phyloP scores from a whole-genome alignment of 2,888 invertebrate genomes.

The Caenorhabditis sulstoni region DNA sequence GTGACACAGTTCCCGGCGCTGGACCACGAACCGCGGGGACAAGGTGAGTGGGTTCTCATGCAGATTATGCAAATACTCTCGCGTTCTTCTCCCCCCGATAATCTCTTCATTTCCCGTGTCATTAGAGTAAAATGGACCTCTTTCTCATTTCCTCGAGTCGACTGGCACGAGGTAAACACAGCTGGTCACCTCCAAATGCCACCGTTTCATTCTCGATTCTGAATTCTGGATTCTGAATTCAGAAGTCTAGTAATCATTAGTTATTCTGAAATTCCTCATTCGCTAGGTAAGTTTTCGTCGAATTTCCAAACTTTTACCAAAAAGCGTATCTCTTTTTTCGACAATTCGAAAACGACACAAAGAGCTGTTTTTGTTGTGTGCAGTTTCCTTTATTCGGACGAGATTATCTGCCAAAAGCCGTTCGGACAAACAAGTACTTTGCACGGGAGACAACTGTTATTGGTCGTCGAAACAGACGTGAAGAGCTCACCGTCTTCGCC shows the following conservation, averaged over 20 bases:
- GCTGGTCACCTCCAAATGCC: not conserved
- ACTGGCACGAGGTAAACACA: constrained; percentile 1
- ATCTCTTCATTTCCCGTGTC: constrained; percentile 30
- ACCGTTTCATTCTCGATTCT: not conserved
- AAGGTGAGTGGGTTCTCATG: constrained; percentile 21
- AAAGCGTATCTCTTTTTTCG: too few relatives aligned
- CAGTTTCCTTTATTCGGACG: not conserved
- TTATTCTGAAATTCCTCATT: too few relatives aligned
- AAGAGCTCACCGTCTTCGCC: constrained; percentile 10
- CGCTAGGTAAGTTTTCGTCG: too few relatives aligned
- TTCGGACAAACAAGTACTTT: constrained; percentile 14
- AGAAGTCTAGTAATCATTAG: too few relatives aligned
- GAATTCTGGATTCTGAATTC: not conserved
- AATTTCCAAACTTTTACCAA: too few relatives aligned
- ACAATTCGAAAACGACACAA: not conserved
- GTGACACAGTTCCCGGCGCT: constrained; percentile 63
- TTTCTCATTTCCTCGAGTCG: constrained; percentile 16
- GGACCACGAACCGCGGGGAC: constrained; percentile 58
- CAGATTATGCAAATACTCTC: not conserved
- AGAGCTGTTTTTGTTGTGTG: not conserved
- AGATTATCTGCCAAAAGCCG: constrained; percentile 15
- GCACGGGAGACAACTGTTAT: constrained; percentile 7
- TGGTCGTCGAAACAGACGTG: constrained; percentile 2
- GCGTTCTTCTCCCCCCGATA: not conserved
- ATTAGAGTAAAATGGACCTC: constrained; percentile 31